phyloP scores from a whole-genome alignment of 2,113 vertebrate species.

The Agapornis roseicollis region DNA sequence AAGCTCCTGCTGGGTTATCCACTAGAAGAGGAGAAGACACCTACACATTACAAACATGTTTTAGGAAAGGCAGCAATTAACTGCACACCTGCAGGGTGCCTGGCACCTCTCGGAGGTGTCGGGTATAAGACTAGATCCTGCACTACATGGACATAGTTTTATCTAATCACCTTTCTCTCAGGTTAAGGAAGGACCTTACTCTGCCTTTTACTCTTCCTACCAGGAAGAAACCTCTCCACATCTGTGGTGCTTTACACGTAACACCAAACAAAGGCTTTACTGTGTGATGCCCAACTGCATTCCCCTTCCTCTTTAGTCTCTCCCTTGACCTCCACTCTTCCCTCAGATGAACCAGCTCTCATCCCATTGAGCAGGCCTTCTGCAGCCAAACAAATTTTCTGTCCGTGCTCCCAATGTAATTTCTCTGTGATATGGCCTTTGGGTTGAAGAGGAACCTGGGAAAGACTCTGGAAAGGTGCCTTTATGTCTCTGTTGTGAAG shows the following conservation, averaged over 20 bases:
- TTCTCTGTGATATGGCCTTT: neutral
- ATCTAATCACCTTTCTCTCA: neutral
- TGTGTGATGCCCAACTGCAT: neutral
- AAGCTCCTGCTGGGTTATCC: neutral
- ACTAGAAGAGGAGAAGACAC: neutral
- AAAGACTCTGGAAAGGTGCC: neutral
- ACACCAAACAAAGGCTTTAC: conserved; percentile 11
- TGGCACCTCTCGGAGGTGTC: neutral
- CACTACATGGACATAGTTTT: neutral
- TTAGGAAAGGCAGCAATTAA: neutral
- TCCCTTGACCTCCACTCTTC: neutral
- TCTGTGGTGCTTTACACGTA: neutral
- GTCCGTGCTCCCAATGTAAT: rapidly evolving
- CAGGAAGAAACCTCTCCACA: neutral
- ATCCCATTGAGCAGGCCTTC: neutral
- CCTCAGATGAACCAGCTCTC: neutral
- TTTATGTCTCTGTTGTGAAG: neutral
- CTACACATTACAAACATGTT: neutral
- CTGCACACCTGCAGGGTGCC: neutral
- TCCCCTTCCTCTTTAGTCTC: neutral
- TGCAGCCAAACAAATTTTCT: neutral
- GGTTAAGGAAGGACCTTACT: neutral
- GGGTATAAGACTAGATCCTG: neutral
- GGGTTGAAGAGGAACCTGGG: neutral
- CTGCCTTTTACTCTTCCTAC: neutral